Percentiles rank a stretch among this genome's conserved stretches.
These are phyloP conservation scores for Corythoichthys intestinalis DNA, from an alignment of 2,113 vertebrate genomes.

Conservation along the genomic window DNA sequence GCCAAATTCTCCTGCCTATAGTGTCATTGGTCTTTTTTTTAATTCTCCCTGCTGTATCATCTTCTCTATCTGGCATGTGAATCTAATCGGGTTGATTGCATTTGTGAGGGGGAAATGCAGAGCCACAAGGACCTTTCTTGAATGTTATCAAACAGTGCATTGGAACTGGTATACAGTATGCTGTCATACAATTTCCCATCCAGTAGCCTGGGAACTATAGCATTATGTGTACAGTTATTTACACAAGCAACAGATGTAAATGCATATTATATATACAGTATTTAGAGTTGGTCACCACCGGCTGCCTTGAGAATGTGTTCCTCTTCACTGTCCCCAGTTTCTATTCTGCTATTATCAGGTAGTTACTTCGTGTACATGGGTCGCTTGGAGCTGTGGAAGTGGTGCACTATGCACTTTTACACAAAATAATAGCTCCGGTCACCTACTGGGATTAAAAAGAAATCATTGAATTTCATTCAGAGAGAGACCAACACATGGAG, in stretches of 20 bases:
- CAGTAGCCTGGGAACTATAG: background rate
- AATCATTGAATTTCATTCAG: background rate
- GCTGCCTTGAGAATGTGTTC: background rate
- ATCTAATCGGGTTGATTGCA: slow-evolving; percentile 3
- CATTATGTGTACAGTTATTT: slow-evolving; percentile 3
- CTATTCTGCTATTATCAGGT: background rate
- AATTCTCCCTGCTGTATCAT: background rate
- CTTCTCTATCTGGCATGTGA: background rate
- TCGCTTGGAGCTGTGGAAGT: background rate
- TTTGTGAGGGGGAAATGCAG: background rate
- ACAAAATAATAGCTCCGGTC: background rate
- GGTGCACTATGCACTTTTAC: background rate
- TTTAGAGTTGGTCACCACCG: slow-evolving; percentile 1
- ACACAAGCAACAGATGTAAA: background rate
- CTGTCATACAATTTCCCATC: slow-evolving; percentile 1
- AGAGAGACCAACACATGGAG: background rate
- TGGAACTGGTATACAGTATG: background rate
- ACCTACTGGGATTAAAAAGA: background rate
- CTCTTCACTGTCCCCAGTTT: background rate
- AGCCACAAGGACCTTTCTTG: background rate
- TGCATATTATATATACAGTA: background rate
- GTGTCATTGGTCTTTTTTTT: slow-evolving; percentile 8
- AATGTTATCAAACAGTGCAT: background rate
- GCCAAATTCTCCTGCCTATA: slow-evolving; percentile 10
- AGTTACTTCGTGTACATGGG: background rate